Conservation (phyloP, 2,888 invertebrate genomes). For the Nephrotoma guestfalica region DNA sequence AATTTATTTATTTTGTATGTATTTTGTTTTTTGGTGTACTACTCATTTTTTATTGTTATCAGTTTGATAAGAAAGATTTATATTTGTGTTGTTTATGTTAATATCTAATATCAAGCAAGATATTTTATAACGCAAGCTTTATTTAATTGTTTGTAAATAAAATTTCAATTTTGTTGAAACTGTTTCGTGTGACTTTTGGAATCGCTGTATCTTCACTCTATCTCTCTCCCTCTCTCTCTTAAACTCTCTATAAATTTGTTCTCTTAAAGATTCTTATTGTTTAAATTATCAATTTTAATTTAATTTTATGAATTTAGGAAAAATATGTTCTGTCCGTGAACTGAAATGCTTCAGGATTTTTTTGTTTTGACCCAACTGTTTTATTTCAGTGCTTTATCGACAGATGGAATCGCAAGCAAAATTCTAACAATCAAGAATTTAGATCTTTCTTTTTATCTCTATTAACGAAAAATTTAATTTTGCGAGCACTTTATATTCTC, state of each 20-base stretch:
- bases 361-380: not conserved
- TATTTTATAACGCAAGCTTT: not conserved
- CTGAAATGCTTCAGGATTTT: too few relatives aligned
- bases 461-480: too few relatives aligned
- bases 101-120: not conserved
- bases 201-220: not conserved
- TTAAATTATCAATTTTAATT: not conserved
- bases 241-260: not conserved
- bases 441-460: too few relatives aligned
- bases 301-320: not conserved
- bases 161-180: not conserved
- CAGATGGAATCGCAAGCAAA: too few relatives aligned
- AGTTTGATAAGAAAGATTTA: not conserved
- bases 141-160: not conserved
- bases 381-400: too few relatives aligned
- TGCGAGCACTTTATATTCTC: too few relatives aligned
- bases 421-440: too few relatives aligned
- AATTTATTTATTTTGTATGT: not conserved
- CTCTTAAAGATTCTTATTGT: not conserved
- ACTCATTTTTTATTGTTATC: not conserved
- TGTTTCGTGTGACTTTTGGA: not conserved
- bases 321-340: too few relatives aligned
- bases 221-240: not conserved
- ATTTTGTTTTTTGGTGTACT: not conserved
- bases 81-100: not conserved